Percentiles rank a stretch among this genome's conserved stretches.
Evolutionary conservation across 2,888 invertebrate genomes (phyloP).

Genomic region (Brenthis hecate): DNA sequence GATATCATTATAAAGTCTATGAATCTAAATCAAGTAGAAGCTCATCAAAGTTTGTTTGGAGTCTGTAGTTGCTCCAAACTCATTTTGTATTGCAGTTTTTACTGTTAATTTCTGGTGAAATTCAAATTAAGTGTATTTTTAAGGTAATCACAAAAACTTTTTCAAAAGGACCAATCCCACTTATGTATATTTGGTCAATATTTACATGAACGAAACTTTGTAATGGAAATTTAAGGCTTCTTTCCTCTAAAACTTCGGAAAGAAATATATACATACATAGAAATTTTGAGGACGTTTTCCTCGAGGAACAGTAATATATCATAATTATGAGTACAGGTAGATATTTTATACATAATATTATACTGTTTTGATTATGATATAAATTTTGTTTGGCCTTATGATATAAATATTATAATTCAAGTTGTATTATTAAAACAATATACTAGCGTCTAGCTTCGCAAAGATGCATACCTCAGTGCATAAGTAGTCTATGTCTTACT

Average conservation of each 20-base stretch:
- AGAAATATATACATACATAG: neutral
- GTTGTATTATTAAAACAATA: too few relatives aligned
- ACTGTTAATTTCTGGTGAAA: neutral
- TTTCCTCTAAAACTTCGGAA: conserved; percentile 3
- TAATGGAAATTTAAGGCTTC: conserved; percentile 18
- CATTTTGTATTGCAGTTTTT: conserved; percentile 13
- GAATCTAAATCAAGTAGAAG: conserved; percentile 29
- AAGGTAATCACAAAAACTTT: conserved; percentile 8
- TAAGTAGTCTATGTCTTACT: too few relatives aligned
- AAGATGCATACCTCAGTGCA: too few relatives aligned
- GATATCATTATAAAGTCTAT: conserved; percentile 21
- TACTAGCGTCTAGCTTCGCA: too few relatives aligned
- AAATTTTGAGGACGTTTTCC: neutral
- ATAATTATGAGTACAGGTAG: neutral
- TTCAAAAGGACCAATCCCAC: conserved; percentile 12
- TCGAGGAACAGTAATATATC: neutral
- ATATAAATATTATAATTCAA: too few relatives aligned
- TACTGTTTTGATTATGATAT: too few relatives aligned
- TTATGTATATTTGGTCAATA: conserved; percentile 16
- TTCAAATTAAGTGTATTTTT: conserved; percentile 15
- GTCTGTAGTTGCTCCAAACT: conserved; percentile 23
- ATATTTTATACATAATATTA: too few relatives aligned
- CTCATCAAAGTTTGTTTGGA: conserved; percentile 26
- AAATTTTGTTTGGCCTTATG: too few relatives aligned
- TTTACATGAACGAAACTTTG: conserved; percentile 22